phyloP scores from a whole-genome alignment of 2,797 vertebrate genomes.

The Chanos chanos region DNA sequence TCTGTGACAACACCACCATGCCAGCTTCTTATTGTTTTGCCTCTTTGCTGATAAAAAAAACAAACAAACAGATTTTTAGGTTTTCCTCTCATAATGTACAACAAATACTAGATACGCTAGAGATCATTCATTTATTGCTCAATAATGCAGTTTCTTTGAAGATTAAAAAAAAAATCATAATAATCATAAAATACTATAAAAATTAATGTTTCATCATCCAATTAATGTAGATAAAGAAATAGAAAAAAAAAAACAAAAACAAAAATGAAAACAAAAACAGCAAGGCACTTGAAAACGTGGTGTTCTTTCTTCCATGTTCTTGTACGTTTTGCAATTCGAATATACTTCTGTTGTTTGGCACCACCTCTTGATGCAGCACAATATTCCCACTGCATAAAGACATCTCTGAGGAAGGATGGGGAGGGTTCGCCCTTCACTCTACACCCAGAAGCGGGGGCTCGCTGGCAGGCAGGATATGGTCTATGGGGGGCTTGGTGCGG shows the following conservation, averaged over 20 bases:
- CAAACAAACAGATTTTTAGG: slow-evolving; percentile 24
- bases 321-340: slow-evolving; percentile 53
- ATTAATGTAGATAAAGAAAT: slow-evolving; percentile 76
- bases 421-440: slow-evolving; percentile 68
- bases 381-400: slow-evolving; percentile 18
- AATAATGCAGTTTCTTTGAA: slow-evolving; percentile 60
- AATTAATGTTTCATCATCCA: slow-evolving; percentile 70
- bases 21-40: slow-evolving; percentile 17
- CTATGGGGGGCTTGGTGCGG: slow-evolving; percentile 66
- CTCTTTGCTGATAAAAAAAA: background rate
- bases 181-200: slow-evolving; percentile 63
- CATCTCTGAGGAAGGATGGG: slow-evolving; percentile 7
- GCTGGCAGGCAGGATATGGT: slow-evolving; percentile 67
- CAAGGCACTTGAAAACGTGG: slow-evolving; percentile 91
- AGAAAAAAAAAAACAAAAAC: too few species aligned
- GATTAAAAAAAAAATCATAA: slow-evolving; percentile 42
- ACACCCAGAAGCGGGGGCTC: slow-evolving; percentile 77
- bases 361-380: slow-evolving; percentile 46
- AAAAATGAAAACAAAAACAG: too few species aligned
- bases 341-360: slow-evolving; percentile 73
- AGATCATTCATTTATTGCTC: slow-evolving; percentile 83
- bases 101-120: slow-evolving; percentile 75
- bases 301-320: slow-evolving; percentile 51
- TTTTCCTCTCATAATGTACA: slow-evolving; percentile 80
- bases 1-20: slow-evolving; percentile 37